phyloP scores from a whole-genome alignment of 37 sponge, comb jelly and placozoan species.

The Chondrilla cf. caribensis region DNA sequence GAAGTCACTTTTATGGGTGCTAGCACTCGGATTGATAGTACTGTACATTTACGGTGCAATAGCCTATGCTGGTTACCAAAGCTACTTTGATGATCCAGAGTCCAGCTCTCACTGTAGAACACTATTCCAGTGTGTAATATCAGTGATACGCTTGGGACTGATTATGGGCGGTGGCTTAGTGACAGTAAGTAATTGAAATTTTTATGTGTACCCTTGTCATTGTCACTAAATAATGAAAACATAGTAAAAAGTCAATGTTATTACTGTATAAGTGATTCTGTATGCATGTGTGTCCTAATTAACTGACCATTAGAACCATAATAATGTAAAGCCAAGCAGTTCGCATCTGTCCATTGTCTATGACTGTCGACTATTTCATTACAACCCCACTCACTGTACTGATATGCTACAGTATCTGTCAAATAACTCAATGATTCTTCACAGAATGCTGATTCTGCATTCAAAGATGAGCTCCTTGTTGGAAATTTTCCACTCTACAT shows the following conservation, averaged over 20 bases:
- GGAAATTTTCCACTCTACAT: not conserved
- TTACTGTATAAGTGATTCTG: no score
- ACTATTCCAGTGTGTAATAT: conserved; percentile 35
- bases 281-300: no score
- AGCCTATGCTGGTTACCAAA: conserved; percentile 44
- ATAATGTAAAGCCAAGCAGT: no score
- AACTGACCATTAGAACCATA: no score
- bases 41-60: conserved; percentile 62
- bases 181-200: conserved; percentile 14
- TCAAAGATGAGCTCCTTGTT: no score
- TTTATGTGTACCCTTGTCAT: not conserved
- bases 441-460: no score
- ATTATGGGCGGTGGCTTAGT: conserved; percentile 36
- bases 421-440: no score
- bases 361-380: no score
- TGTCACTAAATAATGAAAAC: not conserved
- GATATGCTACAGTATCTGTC: no score
- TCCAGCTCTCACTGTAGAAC: conserved; percentile 27
- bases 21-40: conserved; percentile 43
- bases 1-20: conserved; percentile 53
- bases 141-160: conserved; percentile 42
- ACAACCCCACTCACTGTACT: no score
- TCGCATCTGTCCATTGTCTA: no score
- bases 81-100: conserved; percentile 29
- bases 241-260: not conserved